Percentiles rank a stretch among this genome's conserved stretches.
Evolutionary conservation across 2,888 invertebrate genomes (phyloP).

Genomic region (Xestoiulus laeticollis): DNA sequence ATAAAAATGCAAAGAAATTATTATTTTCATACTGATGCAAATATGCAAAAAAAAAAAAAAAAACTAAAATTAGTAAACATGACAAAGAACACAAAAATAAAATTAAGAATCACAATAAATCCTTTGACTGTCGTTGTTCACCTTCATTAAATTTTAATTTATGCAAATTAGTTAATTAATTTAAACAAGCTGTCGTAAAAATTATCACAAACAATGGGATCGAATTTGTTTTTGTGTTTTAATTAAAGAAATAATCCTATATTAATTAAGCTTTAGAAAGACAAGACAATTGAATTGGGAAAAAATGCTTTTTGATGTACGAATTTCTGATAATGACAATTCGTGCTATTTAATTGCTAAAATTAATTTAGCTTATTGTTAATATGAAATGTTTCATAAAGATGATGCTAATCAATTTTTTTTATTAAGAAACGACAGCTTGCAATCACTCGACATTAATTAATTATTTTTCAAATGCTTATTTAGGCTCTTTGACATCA

Average conservation of each 20-base stretch:
- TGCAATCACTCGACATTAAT: not conserved
- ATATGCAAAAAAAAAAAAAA: not conserved
- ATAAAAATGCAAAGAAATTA: not conserved
- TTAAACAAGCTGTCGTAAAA: slow-evolving; percentile 4
- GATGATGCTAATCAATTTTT: too few species aligned
- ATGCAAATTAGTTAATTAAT: not conserved
- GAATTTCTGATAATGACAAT: not conserved
- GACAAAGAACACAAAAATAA: not conserved
- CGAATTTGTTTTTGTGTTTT: not conserved
- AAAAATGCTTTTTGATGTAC: not conserved
- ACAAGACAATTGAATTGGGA: not conserved
- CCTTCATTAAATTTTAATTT: not conserved
- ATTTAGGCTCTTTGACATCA: not conserved
- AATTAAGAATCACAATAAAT: not conserved
- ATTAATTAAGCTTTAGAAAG: too few species aligned
- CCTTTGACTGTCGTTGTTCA: not conserved
- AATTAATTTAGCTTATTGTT: not conserved
- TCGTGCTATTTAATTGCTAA: not conserved
- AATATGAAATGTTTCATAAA: not conserved
- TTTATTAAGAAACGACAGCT: not conserved
- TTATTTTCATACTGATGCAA: not conserved
- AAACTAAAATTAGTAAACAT: not conserved
- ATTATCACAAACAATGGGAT: too few species aligned
- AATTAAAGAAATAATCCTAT: not conserved
- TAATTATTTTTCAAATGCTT: not conserved